A percentile compares a stretch with the other conserved stretches of the same genome.
These are phyloP conservation scores for Sarcophaga bullata DNA, from an alignment of 1,140 invertebrate species.

Conservation along the genomic window DNA sequence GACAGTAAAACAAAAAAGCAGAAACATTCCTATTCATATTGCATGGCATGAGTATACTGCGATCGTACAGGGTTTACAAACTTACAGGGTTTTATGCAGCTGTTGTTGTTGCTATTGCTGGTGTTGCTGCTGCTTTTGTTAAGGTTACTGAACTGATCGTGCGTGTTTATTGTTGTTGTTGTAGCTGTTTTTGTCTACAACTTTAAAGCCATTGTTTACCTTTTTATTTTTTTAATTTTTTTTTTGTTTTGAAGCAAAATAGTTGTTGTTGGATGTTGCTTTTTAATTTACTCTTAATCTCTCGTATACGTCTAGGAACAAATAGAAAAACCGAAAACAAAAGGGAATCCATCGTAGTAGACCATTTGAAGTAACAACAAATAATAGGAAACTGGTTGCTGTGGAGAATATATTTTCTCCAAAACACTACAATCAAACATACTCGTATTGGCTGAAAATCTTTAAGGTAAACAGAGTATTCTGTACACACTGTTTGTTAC, in stretches of 20 bases:
- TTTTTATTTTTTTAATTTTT: neutral
- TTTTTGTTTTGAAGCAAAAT: no score
- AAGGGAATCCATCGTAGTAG: constrained; percentile 13
- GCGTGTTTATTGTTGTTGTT: constrained; percentile 6
- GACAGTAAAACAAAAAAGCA: no score
- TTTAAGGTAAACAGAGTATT: neutral
- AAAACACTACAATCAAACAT: no score
- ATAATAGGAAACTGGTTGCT: constrained; percentile 8
- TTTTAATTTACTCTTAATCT: neutral
- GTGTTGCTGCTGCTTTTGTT: neutral
- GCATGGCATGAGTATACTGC: no score
- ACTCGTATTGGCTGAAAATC: neutral
- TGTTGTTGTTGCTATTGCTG: no score
- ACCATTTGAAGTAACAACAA: neutral
- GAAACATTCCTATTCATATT: no score
- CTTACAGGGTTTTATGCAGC: no score
- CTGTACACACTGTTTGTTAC: neutral
- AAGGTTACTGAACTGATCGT: constrained; percentile 35
- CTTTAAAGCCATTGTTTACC: neutral
- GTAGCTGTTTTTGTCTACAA: neutral
- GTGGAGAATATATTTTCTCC: neutral
- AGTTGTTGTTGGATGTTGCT: neutral
- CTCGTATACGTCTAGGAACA: neutral
- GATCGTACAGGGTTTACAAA: no score
- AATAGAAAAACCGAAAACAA: neutral